Evolutionary conservation across 2,888 invertebrate species (phyloP).

Genomic region (Meteorus colon): DNA sequence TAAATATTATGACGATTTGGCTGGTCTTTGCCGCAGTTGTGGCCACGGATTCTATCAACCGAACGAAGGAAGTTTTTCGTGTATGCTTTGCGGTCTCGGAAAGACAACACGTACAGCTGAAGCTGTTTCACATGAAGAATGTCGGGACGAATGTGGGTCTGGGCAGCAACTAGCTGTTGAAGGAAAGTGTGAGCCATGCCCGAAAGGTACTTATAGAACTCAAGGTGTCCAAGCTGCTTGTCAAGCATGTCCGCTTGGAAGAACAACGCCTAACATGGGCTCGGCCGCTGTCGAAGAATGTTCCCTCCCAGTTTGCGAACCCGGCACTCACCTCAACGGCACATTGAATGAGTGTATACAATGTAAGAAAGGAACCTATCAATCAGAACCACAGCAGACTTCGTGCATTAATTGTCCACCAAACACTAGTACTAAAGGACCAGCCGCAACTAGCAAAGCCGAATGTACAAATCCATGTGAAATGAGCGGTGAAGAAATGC

Average conservation of each 20-base stretch:
- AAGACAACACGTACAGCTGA: constrained; percentile 94
- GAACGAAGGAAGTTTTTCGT: constrained; percentile 91
- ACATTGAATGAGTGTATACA: constrained; percentile 89
- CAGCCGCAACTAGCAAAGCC: constrained; percentile 84
- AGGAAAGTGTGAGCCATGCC: constrained; percentile 94
- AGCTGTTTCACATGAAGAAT: constrained; percentile 90
- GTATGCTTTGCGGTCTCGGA: constrained; percentile 90
- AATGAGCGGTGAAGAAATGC: constrained; percentile 85
- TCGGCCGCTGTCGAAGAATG: constrained; percentile 92
- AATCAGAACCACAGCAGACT: constrained; percentile 91
- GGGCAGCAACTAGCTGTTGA: constrained; percentile 90
- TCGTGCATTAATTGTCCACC: constrained; percentile 90
- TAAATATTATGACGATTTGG: constrained; percentile 92
- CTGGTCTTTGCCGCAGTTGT: constrained; percentile 91
- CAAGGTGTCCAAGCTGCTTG: constrained; percentile 93
- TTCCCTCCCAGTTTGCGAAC: constrained; percentile 88
- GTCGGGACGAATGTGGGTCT: constrained; percentile 91
- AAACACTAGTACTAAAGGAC: constrained; percentile 90
- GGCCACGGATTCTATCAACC: constrained; percentile 96
- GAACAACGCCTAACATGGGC: constrained; percentile 91
- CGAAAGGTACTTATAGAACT: constrained; percentile 88
- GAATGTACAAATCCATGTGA: constrained; percentile 95
- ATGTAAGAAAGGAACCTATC: constrained; percentile 93
- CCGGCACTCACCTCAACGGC: constrained; percentile 88
- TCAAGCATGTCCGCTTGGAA: constrained; percentile 88